A percentile compares a stretch with the other conserved stretches of the same genome.
These are phyloP conservation scores for Myotis yumanensis DNA, from an alignment of 2,113 vertebrate genomes.

Conservation along the genomic window DNA sequence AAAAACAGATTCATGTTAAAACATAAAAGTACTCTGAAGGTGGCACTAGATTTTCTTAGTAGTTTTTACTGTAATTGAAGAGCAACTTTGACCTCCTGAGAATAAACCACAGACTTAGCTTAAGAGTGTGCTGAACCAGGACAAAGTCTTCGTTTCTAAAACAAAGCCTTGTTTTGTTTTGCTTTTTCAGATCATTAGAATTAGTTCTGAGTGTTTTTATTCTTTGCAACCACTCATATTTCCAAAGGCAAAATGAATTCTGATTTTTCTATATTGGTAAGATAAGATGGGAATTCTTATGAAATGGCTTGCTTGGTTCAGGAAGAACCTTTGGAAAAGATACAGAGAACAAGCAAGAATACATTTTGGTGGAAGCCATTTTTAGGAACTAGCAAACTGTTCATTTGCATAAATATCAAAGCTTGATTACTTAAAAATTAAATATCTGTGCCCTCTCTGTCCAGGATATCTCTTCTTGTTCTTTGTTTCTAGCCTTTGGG, in stretches of 20 bases:
- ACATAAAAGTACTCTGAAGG: not conserved
- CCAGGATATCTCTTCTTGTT: not conserved
- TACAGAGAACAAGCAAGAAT: not conserved
- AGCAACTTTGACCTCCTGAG: not conserved
- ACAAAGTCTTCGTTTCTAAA: not conserved
- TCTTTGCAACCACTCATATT: conserved; percentile 6
- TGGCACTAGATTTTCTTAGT: not conserved
- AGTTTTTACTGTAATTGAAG: not conserved
- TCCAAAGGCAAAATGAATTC: conserved; percentile 31
- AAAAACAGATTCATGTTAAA: conserved; percentile 17
- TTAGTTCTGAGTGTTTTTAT: not conserved
- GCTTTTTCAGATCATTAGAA: not conserved
- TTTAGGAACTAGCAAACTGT: not conserved
- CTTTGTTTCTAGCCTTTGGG: not conserved
- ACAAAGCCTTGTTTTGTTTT: not conserved
- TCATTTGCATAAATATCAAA: not conserved
- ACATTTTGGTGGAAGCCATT: not conserved
- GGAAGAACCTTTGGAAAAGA: not conserved
- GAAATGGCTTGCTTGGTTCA: not conserved
- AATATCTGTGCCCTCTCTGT: not conserved
- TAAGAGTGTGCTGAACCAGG: not conserved
- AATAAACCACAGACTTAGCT: not conserved
- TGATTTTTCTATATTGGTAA: conserved; percentile 2
- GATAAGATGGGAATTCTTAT: conserved; percentile 15
- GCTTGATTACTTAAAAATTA: conserved; percentile 2